Percentiles rank a stretch among this genome's conserved stretches.
phyloP scores from a whole-genome alignment of 2,797 vertebrate species.

The Champsocephalus gunnari region DNA sequence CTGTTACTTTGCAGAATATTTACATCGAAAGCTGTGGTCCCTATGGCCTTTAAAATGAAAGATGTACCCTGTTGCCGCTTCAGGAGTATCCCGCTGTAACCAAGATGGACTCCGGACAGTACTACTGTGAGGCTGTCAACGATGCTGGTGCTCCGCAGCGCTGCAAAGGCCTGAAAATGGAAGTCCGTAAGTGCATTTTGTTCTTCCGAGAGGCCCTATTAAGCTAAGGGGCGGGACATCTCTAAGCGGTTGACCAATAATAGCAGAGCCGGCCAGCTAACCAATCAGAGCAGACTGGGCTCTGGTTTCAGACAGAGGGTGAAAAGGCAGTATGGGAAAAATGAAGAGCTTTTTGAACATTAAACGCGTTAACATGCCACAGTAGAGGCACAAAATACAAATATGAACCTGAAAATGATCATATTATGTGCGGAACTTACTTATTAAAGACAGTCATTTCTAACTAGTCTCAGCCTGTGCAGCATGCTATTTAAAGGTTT shows the following conservation, averaged over 20 bases:
- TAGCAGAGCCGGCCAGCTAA: too few species aligned
- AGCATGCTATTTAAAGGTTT: neutral
- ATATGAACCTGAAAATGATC: too few species aligned
- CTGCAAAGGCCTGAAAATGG: constrained; percentile 78
- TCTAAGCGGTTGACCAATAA: too few species aligned
- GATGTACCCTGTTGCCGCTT: neutral
- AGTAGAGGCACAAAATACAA: too few species aligned
- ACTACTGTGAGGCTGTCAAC: constrained; percentile 88
- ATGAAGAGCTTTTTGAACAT: too few species aligned
- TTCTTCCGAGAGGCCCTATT: neutral
- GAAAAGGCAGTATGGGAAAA: too few species aligned
- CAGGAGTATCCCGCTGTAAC: constrained; percentile 80
- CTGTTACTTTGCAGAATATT: neutral
- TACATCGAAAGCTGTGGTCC: neutral
- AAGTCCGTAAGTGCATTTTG: constrained; percentile 86
- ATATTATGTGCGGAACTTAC: neutral
- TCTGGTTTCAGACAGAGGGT: too few species aligned
- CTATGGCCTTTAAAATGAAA: neutral
- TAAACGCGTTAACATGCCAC: too few species aligned
- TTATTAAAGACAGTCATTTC: neutral
- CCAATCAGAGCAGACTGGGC: too few species aligned
- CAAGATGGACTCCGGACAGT: constrained; percentile 80
- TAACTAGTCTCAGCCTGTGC: neutral
- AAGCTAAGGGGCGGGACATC: too few species aligned
- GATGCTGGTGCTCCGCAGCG: constrained; percentile 69